These are phyloP conservation scores for Oreocharis arfaki DNA, from an alignment of 2,113 vertebrate genomes.

Conservation along the genomic window DNA sequence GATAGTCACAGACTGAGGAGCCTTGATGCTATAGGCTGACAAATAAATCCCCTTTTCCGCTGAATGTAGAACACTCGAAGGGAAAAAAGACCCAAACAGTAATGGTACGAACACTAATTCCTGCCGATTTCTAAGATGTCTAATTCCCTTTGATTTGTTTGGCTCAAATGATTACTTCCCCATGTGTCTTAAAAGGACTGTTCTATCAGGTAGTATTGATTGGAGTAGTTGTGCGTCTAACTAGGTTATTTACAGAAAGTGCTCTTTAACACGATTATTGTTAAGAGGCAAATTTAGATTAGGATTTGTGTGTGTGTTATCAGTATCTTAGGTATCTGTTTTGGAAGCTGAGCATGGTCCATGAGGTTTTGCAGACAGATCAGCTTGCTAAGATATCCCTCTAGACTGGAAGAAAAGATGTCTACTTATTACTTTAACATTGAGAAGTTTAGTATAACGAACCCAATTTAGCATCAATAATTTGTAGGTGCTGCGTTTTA, in stretches of 20 bases:
- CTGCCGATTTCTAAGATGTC: background rate
- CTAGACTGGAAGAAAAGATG: background rate
- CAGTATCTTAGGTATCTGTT: background rate
- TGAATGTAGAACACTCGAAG: background rate
- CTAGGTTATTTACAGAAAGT: constrained; percentile 10
- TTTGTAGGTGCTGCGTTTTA: background rate
- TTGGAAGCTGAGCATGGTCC: background rate
- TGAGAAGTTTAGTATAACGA: background rate
- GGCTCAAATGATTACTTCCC: background rate
- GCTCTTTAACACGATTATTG: background rate
- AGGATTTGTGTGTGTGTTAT: constrained; percentile 17
- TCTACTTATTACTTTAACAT: background rate
- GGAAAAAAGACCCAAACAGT: background rate
- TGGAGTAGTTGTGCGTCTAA: background rate
- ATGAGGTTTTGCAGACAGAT: background rate
- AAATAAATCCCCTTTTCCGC: constrained; percentile 2
- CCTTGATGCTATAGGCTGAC: background rate
- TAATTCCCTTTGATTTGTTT: constrained; percentile 42
- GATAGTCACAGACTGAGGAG: background rate
- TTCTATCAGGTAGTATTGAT: constrained; percentile 13
- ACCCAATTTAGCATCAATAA: background rate
- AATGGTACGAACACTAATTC: background rate
- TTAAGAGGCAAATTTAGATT: constrained; percentile 13
- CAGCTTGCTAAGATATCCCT: background rate
- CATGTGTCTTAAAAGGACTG: background rate